Evolutionary conservation across 2,888 invertebrate species (phyloP).

Genomic region (Cheilosia vernalis): DNA sequence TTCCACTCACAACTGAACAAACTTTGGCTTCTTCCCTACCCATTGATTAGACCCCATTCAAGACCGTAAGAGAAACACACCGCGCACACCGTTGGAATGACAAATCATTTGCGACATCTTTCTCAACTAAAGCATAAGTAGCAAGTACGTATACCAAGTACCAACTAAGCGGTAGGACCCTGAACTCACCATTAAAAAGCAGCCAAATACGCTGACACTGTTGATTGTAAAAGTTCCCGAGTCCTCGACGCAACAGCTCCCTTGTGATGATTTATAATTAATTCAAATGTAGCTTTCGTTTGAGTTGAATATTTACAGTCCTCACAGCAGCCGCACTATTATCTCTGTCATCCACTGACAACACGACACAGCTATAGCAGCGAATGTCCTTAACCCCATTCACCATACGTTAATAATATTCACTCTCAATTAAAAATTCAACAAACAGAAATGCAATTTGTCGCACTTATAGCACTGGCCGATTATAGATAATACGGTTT

Average conservation of each 20-base stretch:
- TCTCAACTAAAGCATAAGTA: too few relatives aligned
- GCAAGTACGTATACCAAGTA: too few relatives aligned
- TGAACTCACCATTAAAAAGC: slow-evolving; percentile 36
- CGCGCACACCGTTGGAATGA: too few relatives aligned
- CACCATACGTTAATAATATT: too few relatives aligned
- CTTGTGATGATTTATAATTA: neutral
- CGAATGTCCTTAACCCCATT: slow-evolving; percentile 6
- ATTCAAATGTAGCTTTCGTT: neutral
- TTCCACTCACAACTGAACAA: too few relatives aligned
- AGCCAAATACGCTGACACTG: slow-evolving; percentile 13
- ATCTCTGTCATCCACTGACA: neutral
- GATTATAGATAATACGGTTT: slow-evolving; percentile 34
- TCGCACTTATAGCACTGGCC: slow-evolving; percentile 12
- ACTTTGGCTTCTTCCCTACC: too few relatives aligned
- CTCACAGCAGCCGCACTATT: neutral
- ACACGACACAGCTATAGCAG: slow-evolving; percentile 1
- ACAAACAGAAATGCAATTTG: slow-evolving; percentile 39
- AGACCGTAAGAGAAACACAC: too few relatives aligned
- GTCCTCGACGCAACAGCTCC: slow-evolving; percentile 18
- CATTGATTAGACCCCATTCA: too few relatives aligned
- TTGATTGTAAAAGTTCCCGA: neutral
- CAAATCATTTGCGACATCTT: too few relatives aligned
- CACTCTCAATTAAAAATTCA: slow-evolving; percentile 45
- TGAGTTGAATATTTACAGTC: neutral
- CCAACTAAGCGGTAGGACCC: too few relatives aligned